Base-by-base conservation (phyloP, 2,113 vertebrate species). In the Oryzias celebensis region DNA sequence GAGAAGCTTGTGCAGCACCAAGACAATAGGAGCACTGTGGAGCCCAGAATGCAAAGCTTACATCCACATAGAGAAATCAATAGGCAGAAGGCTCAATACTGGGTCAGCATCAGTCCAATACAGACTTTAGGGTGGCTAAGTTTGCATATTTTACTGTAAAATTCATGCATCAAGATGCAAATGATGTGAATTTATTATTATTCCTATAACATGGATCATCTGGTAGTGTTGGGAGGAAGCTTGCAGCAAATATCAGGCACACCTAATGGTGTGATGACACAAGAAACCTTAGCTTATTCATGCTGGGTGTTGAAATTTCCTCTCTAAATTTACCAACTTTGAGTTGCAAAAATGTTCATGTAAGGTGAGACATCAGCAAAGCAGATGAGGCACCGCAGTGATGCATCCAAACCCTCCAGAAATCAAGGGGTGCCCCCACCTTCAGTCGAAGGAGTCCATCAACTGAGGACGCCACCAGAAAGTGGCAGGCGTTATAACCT, bases 11-110 rank as follows among this genome's bases (percentile, higher is more conserved):
- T 77, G 82, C 86, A 81, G 68, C 59, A 73, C 73, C 56, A 68
- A 87, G 82, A 87, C 81, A 87, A 87, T 86, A 85, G 79, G 71
- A 75, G 70, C 74, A 72, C 61, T 70, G 81, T 78, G 62, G 68
- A 80, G 58, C 60, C 65, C 70, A 66, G 46, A 71, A 75, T 60
- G 75, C 80, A 82, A n/a, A 72, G 75, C 83, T 77, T 61, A 66
- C 45, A 83, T 80, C 58, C 66, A 56, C 75, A 62, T 53, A 60
- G 55, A 18, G 43, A 72, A 78, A 85, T 86, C 78, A 74, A 81
- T 78, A 73, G 62, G 42, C 63, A 73, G 78, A 52, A 53, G 57
- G 71, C 52, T 50, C 18, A 7, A 36, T 18, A 51, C 75, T 67
- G 14, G 72, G 69, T 89, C 85, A 87, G 78, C 65, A 72, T 70